Evolutionary conservation across 1,140 invertebrate genomes (phyloP).

Genomic region (Ceratina japonica): DNA sequence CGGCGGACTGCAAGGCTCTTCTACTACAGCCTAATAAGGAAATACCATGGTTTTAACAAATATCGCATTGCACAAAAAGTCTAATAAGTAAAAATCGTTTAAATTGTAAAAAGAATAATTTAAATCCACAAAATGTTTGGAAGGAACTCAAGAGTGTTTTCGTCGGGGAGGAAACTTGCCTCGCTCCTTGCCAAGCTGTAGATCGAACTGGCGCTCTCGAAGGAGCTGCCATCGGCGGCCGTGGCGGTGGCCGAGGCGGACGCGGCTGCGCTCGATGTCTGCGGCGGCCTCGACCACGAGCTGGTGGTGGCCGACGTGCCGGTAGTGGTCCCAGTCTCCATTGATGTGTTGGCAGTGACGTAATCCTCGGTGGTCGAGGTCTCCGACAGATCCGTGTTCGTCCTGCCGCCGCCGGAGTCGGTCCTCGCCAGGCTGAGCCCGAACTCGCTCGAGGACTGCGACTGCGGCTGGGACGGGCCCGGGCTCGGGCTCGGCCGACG

Average conservation of each 20-base stretch:
- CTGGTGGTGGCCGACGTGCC: conserved; percentile 77
- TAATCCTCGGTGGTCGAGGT: conserved; percentile 94
- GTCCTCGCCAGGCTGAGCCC: conserved; percentile 81
- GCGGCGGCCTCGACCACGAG: conserved; percentile 74
- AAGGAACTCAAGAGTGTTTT: background rate
- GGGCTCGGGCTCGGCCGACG: conserved; percentile 72
- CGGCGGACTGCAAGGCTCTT: conserved; percentile 73
- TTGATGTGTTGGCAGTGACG: conserved; percentile 91
- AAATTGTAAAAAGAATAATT: too few species aligned
- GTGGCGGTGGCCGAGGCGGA: conserved; percentile 80
- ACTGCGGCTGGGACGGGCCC: conserved; percentile 72
- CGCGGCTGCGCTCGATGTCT: conserved; percentile 71
- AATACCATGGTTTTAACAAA: background rate
- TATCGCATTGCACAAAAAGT: background rate
- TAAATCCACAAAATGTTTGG: background rate
- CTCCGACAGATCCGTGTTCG: conserved; percentile 89
- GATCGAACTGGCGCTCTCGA: conserved; percentile 89
- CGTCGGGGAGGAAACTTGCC: conserved; percentile 64
- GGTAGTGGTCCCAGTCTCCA: conserved; percentile 82
- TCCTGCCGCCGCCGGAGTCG: conserved; percentile 86
- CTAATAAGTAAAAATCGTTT: background rate
- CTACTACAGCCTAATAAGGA: conserved; percentile 69
- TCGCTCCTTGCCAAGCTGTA: conserved; percentile 87
- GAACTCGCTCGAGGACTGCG: conserved; percentile 77
- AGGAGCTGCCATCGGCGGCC: conserved; percentile 86